Conservation (phyloP, 2,797 vertebrate genomes). For the Decapterus maruadsi region DNA sequence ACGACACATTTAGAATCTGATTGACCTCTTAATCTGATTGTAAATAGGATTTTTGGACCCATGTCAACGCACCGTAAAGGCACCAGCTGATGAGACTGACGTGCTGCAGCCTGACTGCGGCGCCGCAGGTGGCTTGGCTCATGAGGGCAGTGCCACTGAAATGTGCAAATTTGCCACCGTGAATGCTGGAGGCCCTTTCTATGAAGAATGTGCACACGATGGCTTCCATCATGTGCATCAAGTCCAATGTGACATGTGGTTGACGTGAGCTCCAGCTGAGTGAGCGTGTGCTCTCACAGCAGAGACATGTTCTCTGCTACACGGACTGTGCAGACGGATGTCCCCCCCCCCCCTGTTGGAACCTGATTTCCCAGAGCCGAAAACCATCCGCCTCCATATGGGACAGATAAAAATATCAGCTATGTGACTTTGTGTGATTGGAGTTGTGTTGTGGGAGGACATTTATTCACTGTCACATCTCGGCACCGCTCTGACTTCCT, state of each 20-base stretch:
- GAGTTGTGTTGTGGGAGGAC: slow-evolving; percentile 32
- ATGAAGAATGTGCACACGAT: background rate
- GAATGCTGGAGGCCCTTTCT: background rate
- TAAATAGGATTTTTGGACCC: too few species aligned
- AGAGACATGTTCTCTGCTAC: background rate
- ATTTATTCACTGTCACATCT: slow-evolving; percentile 42
- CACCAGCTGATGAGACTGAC: background rate
- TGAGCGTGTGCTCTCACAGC: background rate
- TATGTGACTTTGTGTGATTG: slow-evolving; percentile 40
- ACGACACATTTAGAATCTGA: too few species aligned
- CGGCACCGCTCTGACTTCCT: slow-evolving; percentile 31
- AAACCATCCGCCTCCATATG: slow-evolving; percentile 45
- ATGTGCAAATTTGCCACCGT: too few species aligned
- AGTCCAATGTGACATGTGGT: background rate
- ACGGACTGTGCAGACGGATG: slow-evolving; percentile 20
- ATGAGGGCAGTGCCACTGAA: background rate
- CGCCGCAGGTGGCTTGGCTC: background rate
- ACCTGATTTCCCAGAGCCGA: slow-evolving; percentile 35
- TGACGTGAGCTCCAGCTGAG: background rate
- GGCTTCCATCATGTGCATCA: background rate
- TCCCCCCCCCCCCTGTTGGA: slow-evolving; percentile 8
- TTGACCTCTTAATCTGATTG: too few species aligned
- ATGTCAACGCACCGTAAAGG: too few species aligned
- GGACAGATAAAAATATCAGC: slow-evolving; percentile 52
- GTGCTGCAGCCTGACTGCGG: background rate